phyloP scores from a whole-genome alignment of 2,113 vertebrate genomes.

The Trichomycterus rosablanca region DNA sequence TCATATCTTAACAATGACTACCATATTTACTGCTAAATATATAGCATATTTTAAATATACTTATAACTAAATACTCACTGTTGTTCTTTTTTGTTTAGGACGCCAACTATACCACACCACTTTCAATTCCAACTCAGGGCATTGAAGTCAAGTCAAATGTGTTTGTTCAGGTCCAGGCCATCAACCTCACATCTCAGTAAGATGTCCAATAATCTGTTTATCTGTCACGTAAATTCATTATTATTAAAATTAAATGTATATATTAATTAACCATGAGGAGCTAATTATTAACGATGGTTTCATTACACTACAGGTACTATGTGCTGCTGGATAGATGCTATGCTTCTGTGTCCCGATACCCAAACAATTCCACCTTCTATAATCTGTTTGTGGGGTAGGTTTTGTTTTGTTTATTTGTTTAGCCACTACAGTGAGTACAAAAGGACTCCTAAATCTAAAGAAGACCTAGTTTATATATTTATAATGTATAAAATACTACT shows the following conservation, averaged over 20 bases:
- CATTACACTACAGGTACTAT: slow-evolving; percentile 54
- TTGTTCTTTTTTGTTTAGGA: slow-evolving; percentile 51
- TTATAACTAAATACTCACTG: neutral
- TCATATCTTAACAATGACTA: neutral
- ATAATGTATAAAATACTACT: no score
- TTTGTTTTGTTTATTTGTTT: neutral
- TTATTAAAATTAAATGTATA: neutral
- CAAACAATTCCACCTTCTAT: slow-evolving; percentile 54
- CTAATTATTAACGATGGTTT: neutral
- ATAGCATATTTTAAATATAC: neutral
- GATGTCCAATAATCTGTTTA: no score
- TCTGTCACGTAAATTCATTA: neutral
- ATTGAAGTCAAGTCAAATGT: slow-evolving; percentile 56
- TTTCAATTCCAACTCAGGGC: slow-evolving; percentile 54
- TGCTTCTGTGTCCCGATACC: slow-evolving; percentile 55
- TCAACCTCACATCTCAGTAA: slow-evolving; percentile 65
- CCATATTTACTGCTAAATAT: neutral
- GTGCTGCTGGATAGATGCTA: slow-evolving; percentile 66
- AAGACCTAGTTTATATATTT: no score
- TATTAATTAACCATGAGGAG: no score
- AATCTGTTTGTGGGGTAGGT: slow-evolving; percentile 68
- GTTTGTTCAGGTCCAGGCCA: slow-evolving; percentile 62
- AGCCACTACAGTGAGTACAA: neutral
- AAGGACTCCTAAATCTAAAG: no score
- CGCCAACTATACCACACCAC: slow-evolving; percentile 38